Base-by-base conservation (phyloP, 2,113 vertebrate species). In the Pholis gunnellus region DNA sequence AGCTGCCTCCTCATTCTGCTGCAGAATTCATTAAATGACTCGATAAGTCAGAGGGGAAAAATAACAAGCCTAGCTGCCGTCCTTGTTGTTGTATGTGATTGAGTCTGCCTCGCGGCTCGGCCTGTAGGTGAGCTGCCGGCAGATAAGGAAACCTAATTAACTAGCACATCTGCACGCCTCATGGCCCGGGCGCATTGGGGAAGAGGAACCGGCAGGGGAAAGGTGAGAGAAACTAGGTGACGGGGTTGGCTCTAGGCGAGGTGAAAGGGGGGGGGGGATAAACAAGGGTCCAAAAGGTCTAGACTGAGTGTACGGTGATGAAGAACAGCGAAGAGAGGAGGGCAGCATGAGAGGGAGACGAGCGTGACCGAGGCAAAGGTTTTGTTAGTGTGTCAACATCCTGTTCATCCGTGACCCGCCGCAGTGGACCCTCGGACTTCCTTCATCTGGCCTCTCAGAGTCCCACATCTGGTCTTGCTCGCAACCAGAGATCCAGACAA, bases 311-410 rank as follows among this genome's bases (percentile, higher is more conserved):
- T 38, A 1, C 22, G 9, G 31, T 11, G 44, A 70, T 29, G n/a
- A 46, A 56, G 50, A 73, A 15, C 2, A 25, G 52, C 0, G 0
- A 2, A 50, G 29, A 36, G 9, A 69, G 20, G 44, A 78, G 38
- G 27, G 36, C 42, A 72, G 71, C 31, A 3, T 52, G 54, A 17
- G 50, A 64, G 27, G 20, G 50, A 64, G 27, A 15, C 15, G 27
- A 31, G 48, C 3, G 7, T 36, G 17, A 60, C 31, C 17, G 44
- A 78, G 46, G 67, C 70, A 25, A 29, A n/a, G n/a, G 71, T 74
- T 87, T 85, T 89, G 71, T 87, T 86, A 56, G 83, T 90, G 78
- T 64, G 82, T 89, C 87, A 77, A 89, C 90, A 84, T 94, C 89
- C 93, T 93, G 88, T 84, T 81, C 85, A 83, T 90, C 86, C 42